A percentile compares a stretch with the other conserved stretches of the same genome.
Evolutionary conservation across 2,797 vertebrate genomes (phyloP).

Genomic region (Odontamblyopus lacepedii): DNA sequence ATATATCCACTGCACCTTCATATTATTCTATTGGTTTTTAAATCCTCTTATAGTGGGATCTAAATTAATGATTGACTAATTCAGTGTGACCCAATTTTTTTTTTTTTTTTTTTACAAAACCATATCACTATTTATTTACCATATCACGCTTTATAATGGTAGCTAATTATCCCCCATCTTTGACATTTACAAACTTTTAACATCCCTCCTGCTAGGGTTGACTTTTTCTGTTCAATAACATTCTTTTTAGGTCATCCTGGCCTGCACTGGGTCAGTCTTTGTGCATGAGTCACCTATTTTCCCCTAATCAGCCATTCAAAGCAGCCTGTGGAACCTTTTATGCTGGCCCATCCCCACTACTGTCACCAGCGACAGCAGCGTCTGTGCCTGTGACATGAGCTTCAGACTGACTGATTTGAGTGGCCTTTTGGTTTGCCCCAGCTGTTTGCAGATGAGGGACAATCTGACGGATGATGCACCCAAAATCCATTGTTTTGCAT

Average conservation of each 20-base stretch:
- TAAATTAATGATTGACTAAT: not conserved
- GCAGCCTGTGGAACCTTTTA: constrained; percentile 37
- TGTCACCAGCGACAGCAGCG: constrained; percentile 46
- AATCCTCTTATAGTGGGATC: not conserved
- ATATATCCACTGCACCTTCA: not conserved
- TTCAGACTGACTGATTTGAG: constrained; percentile 60
- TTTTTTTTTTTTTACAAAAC: not conserved
- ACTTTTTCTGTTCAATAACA: not conserved
- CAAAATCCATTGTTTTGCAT: constrained; percentile 46
- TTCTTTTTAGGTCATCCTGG: constrained; percentile 1
- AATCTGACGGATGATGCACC: constrained; percentile 47
- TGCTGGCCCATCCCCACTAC: constrained; percentile 35
- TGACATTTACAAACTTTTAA: not conserved
- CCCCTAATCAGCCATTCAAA: constrained; percentile 37
- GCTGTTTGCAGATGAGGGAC: constrained; percentile 67
- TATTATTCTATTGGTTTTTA: not conserved
- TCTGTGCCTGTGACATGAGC: constrained; percentile 50
- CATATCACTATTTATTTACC: not conserved
- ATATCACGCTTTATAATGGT: not conserved
- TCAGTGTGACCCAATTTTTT: not conserved
- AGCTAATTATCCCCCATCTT: not conserved
- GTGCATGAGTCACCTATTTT: constrained; percentile 35
- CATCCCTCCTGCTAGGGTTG: not conserved
- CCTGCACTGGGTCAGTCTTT: constrained; percentile 11
- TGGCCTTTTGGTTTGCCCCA: constrained; percentile 56